Percentiles rank a stretch among this genome's conserved stretches.
phyloP scores from a whole-genome alignment of 2,888 invertebrate species.

The Gibbula magus region DNA sequence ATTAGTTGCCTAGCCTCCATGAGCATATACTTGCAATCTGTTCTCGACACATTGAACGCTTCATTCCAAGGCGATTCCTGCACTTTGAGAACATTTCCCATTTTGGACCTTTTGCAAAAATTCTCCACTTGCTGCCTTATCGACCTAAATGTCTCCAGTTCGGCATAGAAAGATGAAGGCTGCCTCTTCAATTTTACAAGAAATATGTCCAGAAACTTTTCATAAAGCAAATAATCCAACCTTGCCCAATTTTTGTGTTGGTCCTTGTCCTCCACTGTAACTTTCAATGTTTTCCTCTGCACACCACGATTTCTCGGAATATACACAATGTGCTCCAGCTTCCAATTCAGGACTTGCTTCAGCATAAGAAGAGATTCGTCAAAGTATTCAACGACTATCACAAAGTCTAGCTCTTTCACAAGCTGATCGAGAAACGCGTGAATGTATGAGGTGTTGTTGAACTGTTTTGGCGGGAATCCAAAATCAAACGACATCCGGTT shows the following conservation, averaged over 20 bases:
- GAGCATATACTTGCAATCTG: background rate
- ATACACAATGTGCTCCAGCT: slow-evolving; percentile 19
- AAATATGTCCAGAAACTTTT: slow-evolving; percentile 35
- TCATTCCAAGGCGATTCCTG: background rate
- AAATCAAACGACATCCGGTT: slow-evolving; percentile 25
- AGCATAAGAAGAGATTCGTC: slow-evolving; percentile 24
- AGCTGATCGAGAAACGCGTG: background rate
- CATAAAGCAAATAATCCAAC: slow-evolving; percentile 39
- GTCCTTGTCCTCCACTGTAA: slow-evolving; percentile 25
- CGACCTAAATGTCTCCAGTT: background rate
- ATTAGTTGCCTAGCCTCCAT: background rate
- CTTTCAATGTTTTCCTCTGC: background rate
- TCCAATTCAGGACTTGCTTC: slow-evolving; percentile 22
- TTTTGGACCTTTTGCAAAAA: background rate
- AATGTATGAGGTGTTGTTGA: background rate
- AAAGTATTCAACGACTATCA: slow-evolving; percentile 30
- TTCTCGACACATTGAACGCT: background rate
- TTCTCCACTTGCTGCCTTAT: background rate
- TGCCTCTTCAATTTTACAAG: background rate
- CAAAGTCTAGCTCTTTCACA: slow-evolving; percentile 20
- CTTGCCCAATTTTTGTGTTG: slow-evolving; percentile 33
- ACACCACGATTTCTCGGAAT: background rate
- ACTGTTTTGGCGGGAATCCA: slow-evolving; percentile 18
- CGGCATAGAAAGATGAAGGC: background rate
- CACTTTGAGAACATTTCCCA: background rate